These are phyloP conservation scores for Tachycineta bicolor DNA, from an alignment of 2,113 vertebrate genomes.

Conservation along the genomic window DNA sequence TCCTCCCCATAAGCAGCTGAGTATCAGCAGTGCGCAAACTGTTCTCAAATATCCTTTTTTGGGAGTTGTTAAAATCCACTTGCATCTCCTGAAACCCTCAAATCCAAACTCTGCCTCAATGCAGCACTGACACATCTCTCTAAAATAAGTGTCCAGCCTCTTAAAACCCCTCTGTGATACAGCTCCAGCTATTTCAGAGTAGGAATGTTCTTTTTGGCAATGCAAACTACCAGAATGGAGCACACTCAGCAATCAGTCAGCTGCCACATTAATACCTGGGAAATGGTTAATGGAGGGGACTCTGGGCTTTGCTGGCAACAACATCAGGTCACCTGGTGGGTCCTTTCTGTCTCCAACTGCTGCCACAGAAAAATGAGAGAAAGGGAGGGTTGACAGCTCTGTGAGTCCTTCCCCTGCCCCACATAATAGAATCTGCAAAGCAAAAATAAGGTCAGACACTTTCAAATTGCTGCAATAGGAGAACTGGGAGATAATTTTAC, in stretches of 20 bases:
- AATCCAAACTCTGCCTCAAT: not conserved
- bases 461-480: slow-evolving; percentile 42
- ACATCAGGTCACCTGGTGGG: not conserved
- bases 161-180: not conserved
- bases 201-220: not conserved
- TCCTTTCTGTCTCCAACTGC: not conserved
- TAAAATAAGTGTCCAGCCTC: not conserved
- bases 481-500: slow-evolving; percentile 35
- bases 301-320: not conserved
- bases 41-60: not conserved
- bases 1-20: not conserved
- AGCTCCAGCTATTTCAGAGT: not conserved
- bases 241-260: not conserved
- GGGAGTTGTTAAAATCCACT: not conserved
- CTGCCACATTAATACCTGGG: not conserved
- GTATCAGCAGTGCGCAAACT: not conserved
- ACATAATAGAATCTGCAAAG: slow-evolving; percentile 47
- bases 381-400: not conserved
- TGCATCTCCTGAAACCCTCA: not conserved
- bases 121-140: not conserved
- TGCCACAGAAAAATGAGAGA: not conserved
- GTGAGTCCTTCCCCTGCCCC: not conserved
- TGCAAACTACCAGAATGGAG: not conserved
- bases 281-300: not conserved
- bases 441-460: slow-evolving; percentile 57